Conservation (phyloP, 2,888 invertebrate genomes). For the Cryptus armator region DNA sequence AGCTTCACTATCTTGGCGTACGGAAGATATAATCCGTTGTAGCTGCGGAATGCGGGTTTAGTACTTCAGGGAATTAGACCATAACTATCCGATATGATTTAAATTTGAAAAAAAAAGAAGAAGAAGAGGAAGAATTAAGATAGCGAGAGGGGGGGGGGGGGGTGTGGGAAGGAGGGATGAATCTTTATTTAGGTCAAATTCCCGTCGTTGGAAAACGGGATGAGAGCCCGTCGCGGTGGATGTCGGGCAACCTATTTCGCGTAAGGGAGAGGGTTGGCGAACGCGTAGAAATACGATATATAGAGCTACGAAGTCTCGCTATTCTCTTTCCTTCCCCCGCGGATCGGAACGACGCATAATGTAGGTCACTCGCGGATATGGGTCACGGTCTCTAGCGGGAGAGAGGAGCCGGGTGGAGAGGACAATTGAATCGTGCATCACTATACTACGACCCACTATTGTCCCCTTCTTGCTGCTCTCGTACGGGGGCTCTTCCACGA, state of each 20-base stretch:
- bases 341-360: slow-evolving; percentile 64
- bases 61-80: background rate
- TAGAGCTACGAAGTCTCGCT: slow-evolving; percentile 27
- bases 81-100: background rate
- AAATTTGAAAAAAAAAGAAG: slow-evolving; percentile 8
- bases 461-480: background rate
- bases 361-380: slow-evolving; percentile 80
- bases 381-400: slow-evolving; percentile 80
- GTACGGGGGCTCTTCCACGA: background rate
- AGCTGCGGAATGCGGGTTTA: background rate
- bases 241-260: slow-evolving; percentile 60
- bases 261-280: slow-evolving; percentile 64
- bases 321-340: slow-evolving; percentile 33
- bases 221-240: slow-evolving; percentile 4
- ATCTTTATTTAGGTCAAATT: slow-evolving; percentile 77
- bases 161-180: background rate
- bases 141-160: background rate
- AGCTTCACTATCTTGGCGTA: background rate
- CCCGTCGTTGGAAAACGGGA: slow-evolving; percentile 75
- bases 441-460: slow-evolving; percentile 39
- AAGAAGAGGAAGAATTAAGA: background rate
- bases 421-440: slow-evolving; percentile 63
- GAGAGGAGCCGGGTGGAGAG: slow-evolving; percentile 65
- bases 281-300: slow-evolving; percentile 13
- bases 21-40: background rate